These are phyloP conservation scores for Metacarcinus magister DNA, from an alignment of 2,888 invertebrate species.

Conservation along the genomic window DNA sequence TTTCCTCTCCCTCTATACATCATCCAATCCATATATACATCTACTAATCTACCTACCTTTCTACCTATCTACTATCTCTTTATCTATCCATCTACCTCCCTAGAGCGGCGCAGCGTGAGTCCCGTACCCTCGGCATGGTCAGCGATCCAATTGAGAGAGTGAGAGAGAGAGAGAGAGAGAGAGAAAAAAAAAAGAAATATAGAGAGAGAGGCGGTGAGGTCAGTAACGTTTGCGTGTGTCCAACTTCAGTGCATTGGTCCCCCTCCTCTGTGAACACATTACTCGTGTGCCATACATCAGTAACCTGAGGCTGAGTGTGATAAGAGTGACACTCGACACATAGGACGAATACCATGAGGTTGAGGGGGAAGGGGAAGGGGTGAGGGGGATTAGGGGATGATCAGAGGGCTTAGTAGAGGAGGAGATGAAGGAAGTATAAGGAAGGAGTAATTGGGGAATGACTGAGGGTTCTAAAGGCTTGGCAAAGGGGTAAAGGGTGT, in stretches of 20 bases:
- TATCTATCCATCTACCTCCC: not conserved
- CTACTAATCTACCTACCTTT: not conserved
- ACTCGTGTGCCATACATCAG: not conserved
- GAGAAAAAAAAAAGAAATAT: not conserved
- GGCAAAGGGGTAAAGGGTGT: too few species aligned
- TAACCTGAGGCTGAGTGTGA: not conserved
- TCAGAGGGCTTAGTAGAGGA: not conserved
- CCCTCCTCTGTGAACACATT: not conserved
- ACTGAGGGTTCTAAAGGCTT: too few species aligned
- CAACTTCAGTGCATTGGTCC: not conserved
- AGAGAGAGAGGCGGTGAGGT: not conserved
- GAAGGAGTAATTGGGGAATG: not conserved
- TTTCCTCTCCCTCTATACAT: not conserved
- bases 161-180: constrained; percentile 9
- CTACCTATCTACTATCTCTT: constrained; percentile 1
- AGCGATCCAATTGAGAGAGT: constrained; percentile 11
- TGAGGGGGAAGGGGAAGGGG: not conserved
- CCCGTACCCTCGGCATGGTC: not conserved
- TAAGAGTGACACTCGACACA: constrained; percentile 7
- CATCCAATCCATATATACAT: not conserved
- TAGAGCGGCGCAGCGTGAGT: not conserved
- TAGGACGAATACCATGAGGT: not conserved
- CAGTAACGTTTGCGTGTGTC: not conserved
- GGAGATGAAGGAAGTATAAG: not conserved
- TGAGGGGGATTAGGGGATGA: not conserved